Conservation (phyloP, 2,888 invertebrate genomes). For the Geotrupes spiniger region DNA sequence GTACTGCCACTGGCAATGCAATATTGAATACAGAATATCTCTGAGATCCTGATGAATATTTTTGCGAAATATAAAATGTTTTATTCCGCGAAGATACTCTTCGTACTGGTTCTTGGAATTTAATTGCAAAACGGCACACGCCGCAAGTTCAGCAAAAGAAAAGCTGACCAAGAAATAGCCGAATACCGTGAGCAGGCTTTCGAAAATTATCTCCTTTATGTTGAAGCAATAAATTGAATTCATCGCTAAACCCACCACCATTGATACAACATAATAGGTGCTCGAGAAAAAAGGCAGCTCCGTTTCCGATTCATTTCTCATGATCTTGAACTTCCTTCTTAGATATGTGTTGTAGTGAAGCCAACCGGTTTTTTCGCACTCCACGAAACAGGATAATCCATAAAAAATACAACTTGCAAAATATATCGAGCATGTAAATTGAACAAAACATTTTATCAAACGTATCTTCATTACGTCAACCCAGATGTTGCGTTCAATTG, state of each 20-base stretch:
- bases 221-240: constrained; percentile 9
- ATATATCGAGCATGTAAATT: constrained; percentile 16
- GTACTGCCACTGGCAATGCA: constrained; percentile 55
- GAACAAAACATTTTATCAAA: constrained; percentile 17
- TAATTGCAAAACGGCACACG: constrained; percentile 18
- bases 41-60: constrained; percentile 52
- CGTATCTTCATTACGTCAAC: constrained; percentile 16
- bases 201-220: constrained; percentile 12
- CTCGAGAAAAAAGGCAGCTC: constrained; percentile 10
- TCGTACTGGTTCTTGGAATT: constrained; percentile 37
- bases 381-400: constrained; percentile 18
- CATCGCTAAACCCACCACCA: constrained; percentile 10
- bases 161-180: constrained; percentile 24
- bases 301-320: neutral
- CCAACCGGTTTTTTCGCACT: constrained; percentile 23
- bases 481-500: constrained; percentile 19
- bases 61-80: constrained; percentile 54
- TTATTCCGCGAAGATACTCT: constrained; percentile 53
- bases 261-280: constrained; percentile 11
- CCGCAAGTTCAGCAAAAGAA: constrained; percentile 22
- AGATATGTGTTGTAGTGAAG: constrained; percentile 14
- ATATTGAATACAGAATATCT: constrained; percentile 51
- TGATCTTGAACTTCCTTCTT: neutral
- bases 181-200: constrained; percentile 11
- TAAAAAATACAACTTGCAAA: constrained; percentile 21